Percentiles rank a stretch among this genome's conserved stretches.
Conservation (phyloP, 2,797 vertebrate species). For the Tokudaia muenninki region DNA sequence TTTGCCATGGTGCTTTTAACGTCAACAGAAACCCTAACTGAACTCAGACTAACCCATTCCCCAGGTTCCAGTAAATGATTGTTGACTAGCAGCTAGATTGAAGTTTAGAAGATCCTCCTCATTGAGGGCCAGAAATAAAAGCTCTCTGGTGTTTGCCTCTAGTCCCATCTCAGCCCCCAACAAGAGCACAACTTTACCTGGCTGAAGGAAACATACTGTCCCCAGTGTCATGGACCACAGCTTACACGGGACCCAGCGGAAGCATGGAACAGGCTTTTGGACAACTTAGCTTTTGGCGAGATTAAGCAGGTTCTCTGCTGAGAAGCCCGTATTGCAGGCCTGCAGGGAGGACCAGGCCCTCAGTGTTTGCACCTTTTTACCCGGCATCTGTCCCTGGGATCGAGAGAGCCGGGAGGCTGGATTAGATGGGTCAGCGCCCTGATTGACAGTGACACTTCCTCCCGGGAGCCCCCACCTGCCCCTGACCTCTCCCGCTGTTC, state of each 20-base stretch:
- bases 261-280: slow-evolving; percentile 64
- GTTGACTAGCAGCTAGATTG: neutral
- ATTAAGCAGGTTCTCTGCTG: slow-evolving; percentile 73
- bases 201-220: neutral
- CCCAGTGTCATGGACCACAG: neutral
- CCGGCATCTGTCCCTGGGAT: slow-evolving; percentile 85
- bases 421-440: slow-evolving; percentile 85
- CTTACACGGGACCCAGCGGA: neutral
- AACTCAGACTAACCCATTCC: neutral
- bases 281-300: slow-evolving; percentile 84
- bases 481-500: slow-evolving; percentile 80
- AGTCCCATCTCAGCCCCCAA: neutral
- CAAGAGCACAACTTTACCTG: neutral
- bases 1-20: neutral
- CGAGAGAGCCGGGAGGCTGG: slow-evolving; percentile 82
- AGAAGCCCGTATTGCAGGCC: slow-evolving; percentile 77
- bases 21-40: neutral
- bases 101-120: neutral
- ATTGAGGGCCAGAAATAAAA: neutral
- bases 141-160: neutral
- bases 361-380: slow-evolving; percentile 83
- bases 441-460: slow-evolving; percentile 85
- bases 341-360: slow-evolving; percentile 70
- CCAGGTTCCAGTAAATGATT: neutral
- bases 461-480: slow-evolving; percentile 74